Evolutionary conservation across 2,797 vertebrate genomes (phyloP), one percentile per base, ranked within the genome.

Genomic region (Anguilla megastoma): DNA sequence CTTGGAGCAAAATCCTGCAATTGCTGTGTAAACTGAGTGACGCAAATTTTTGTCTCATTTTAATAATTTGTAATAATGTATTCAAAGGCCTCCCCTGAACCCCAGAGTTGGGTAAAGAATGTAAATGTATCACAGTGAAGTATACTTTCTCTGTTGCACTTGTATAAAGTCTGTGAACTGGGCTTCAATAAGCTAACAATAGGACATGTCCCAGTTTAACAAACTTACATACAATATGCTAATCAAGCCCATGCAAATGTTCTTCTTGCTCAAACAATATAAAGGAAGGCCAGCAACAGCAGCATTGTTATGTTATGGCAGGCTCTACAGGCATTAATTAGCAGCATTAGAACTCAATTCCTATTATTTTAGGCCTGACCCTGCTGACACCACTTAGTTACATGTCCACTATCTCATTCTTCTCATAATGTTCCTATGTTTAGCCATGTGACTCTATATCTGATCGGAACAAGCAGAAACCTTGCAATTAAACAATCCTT

Each of bases 141-240:
- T 58, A 58, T 58, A 63, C 5, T 4, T 24, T 63, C 16, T 5
- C 5, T n/a, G 63, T 10, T 69, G 63, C 24, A 27, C 24, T 27
- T 69, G 24, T 69, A 69, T 69, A n/a, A 69, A 69, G 63, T n/a
- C 7, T 69, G n/a, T 69, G n/a, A 69, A 9, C n/a, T 69, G 63
- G 7, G n/a, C 6, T 6, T 69, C n/a, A 69, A 2, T 7, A 4
- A 27, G 63, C 24, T 27, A 69, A 50, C 45, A 50, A 50, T 82
- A 82, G 79, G 79, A 82, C 21, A 80, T 45, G 45, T 76, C 33
- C 79, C 45, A 50, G 79, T n/a, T 82, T 48, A 82, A n/a, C 41
- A n/a, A 48, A 12, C 24, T 24, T 82, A 12, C 41, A 41, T 5
- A 16, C 12, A 36, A 79, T 79, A 8, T 82, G 18, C 21, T 82